Base-by-base conservation (phyloP, 2,797 vertebrate genomes). In the Enteromius fasciolatus region DNA sequence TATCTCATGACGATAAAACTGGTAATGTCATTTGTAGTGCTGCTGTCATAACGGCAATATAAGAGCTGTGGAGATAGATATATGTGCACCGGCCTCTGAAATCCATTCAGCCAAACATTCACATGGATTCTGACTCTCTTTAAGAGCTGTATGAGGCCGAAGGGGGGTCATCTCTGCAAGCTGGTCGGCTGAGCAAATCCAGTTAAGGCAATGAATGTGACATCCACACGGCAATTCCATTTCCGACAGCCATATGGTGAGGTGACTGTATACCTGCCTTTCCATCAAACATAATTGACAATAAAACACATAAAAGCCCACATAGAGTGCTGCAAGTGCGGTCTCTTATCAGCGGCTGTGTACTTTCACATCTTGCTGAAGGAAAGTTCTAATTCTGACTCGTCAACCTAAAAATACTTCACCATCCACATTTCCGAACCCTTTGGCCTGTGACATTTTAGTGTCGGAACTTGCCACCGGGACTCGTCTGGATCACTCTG, bases 391-490 rank as follows among this genome's bases (percentile, higher is more conserved):
- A 59, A 66, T 76, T 69, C 54, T 17, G 44, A 63, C 66, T 39
- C 25, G 59, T 9, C 48, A 28, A 64, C 52, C 67, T 81, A 70
- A 85, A 72, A 63, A 69, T 80, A 80, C 63, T 39, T 76, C 52
- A 76, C 12, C n/a, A 10, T 84, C 66, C 33, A 67, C 52, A 73
- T 59, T 64, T 77, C 28, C 1, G 14, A 78, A 54, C 33, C 84
- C 79, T 74, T 70, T 57, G 33, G 68, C 69, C 74, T 31, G 76
- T 82, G 78, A 84, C 83, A 87, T 84, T 86, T 87, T 41, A 64
- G 82, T 77, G 48, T 72, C 39, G 5, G 67, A 83, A 82, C 75
- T 76, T 84, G 82, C 78, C 82, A 83, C 36, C 23, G 77, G 75
- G 76, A 67, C 72, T 80, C 36, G 46, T 52, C 82, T 66, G 54